Base-by-base conservation (phyloP, 2,888 invertebrate genomes). In the Spilosoma lubricipeda region DNA sequence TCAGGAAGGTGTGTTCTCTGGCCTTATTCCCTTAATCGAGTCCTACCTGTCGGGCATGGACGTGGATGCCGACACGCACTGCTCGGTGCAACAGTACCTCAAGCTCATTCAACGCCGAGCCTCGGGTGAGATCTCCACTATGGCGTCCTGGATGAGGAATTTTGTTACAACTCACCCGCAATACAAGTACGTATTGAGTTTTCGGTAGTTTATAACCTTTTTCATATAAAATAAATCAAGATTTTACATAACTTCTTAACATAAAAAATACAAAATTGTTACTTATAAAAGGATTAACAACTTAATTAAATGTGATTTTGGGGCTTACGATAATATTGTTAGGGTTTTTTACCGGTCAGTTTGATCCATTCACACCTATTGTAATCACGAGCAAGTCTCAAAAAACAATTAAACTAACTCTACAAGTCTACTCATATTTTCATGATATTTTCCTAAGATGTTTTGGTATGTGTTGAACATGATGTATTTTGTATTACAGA, bases 41-140 rank as follows among this genome's bases (percentile, higher is more conserved):
- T 98, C 98, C 86, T 99, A 99, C 94, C 96, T 99, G 86, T 98
- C 98, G 82, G 98, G 98, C 77, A 98, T 99, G 97, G 99, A 99
- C 92, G 98, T 99, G 70, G 99, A 99, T 95, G 99, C 99, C 3
- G 99, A 99, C 93, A 99, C 99, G 64, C 98, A 99, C 92, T 99
- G 99, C 95, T 99, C 99, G 15, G 98, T 99, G 88, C 98, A 98
- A 92, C 98, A 99, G 94, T 99, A 99, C 95, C 96, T 99, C 80
- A 98, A 98, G 89, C 97, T 99, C 79, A 99, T 99, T 90, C 98
- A 98, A 90, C 97, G 97, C 75, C 96, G 98, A 86, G 98, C 99
- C 11, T 97, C 98, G 85, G 99, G 99, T 45, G 98, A 99, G 91
- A 97, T 99, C 73, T 96, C 97, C 89, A 99, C 99, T 72, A 98